A percentile compares a stretch with the other conserved stretches of the same genome.
These are phyloP conservation scores for Hetaerina titia DNA, from an alignment of 2,888 invertebrate genomes.

Conservation along the genomic window DNA sequence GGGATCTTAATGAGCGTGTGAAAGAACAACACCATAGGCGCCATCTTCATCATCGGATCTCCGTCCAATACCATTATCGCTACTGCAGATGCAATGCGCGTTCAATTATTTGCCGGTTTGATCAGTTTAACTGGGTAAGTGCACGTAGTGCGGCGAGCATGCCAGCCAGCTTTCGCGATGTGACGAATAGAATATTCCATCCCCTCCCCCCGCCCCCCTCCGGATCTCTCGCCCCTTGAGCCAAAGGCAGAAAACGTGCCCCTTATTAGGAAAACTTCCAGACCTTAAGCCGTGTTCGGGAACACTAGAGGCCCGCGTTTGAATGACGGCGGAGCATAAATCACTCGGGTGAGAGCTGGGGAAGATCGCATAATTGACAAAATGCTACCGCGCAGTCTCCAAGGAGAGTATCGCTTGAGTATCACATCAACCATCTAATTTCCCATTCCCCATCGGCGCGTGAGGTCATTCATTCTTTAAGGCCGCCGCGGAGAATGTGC, in stretches of 20 bases:
- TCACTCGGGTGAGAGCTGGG: neutral
- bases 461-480: neutral
- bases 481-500: neutral
- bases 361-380: conserved; percentile 9
- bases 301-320: neutral
- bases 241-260: neutral
- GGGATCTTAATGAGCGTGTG: conserved; percentile 55
- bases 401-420: neutral
- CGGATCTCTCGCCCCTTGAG: neutral
- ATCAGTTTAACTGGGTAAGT: conserved; percentile 21
- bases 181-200: neutral
- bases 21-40: conserved; percentile 31
- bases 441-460: neutral
- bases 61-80: neutral
- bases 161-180: neutral
- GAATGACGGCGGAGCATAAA: neutral
- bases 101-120: conserved; percentile 50
- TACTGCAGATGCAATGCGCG: conserved; percentile 39
- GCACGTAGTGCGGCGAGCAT: neutral
- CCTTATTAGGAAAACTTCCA: conserved; percentile 33
- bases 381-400: neutral
- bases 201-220: neutral
- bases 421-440: neutral
- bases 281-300: neutral
- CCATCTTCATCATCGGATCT: conserved; percentile 13